Base-by-base conservation (phyloP, 2,797 vertebrate species). In the Sebastes trivittatus region DNA sequence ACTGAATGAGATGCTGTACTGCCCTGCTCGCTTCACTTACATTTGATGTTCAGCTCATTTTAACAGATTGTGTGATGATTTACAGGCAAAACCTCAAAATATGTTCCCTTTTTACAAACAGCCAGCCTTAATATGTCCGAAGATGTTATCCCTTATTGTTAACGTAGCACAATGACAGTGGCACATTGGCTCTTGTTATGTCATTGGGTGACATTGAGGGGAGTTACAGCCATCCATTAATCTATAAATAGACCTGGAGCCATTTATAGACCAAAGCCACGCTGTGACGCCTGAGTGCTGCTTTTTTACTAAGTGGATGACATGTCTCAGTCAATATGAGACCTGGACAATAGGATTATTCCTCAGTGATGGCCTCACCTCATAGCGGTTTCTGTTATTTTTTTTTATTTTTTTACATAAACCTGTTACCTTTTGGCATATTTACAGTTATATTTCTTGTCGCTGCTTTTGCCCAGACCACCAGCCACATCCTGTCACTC, bases 231-330 rank as follows among this genome's bases (percentile, higher is more conserved):
- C 82, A 77, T 80, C 73, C 87, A 84, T 76, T 65, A 54, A 56
- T 62, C 93, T 94, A 93, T 86, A 94, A 91, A 94, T 93, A 94
- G 89, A 84, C 29, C 72, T 18, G 67, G 61, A 88, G 87, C 86
- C 83, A 91, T 93, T 91, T 91, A 81, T 92, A 93, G 89, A 81
- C 74, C 85, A 30, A 81, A 66, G 75, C 68, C 87, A 88, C 83
- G 56, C 60, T 75, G 73, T 88, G 86, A 84, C 11, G 74, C 67
- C 42, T 34, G 46, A 29, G 42, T 29, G 36, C 23, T 77, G 66
- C 59, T 58, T 74, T 74, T 71, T 72, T 73, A 63, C 63, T 72
- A 66, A 82, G 61, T 58, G 46, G 49, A 80, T 80, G 78, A 80
- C 75, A 72, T 13, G 25, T 72, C 80, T 85, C 86, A 59, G 62